Evolutionary conservation across 2,113 vertebrate genomes (phyloP).

Genomic region (Eptesicus fuscus): DNA sequence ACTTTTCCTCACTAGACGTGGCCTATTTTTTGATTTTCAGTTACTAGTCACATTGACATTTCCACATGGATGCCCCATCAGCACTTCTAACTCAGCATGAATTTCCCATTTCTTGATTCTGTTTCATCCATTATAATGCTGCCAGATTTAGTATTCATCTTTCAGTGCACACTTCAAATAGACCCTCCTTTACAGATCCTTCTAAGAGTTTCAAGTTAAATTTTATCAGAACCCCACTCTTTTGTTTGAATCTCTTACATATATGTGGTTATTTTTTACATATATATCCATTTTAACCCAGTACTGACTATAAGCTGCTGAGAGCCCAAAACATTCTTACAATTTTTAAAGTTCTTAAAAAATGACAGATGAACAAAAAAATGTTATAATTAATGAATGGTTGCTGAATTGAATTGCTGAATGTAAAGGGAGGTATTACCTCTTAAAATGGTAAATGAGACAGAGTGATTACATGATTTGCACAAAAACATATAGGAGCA

Average conservation of each 20-base stretch:
- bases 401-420: not conserved
- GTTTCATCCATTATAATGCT: not conserved
- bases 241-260: not conserved
- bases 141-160: not conserved
- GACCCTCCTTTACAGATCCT: not conserved
- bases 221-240: not conserved
- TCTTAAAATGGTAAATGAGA: conserved; percentile 12
- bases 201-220: not conserved
- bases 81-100: not conserved
- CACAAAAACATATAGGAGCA: not conserved
- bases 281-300: not conserved
- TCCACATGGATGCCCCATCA: not conserved
- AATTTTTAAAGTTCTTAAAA: conserved; percentile 7
- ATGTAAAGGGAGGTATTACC: not conserved
- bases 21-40: not conserved
- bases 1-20: not conserved
- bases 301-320: not conserved
- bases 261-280: not conserved
- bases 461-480: not conserved
- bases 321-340: not conserved
- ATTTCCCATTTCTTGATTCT: not conserved
- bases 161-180: conserved; percentile 23
- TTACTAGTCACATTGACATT: not conserved
- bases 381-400: not conserved
- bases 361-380: not conserved